phyloP scores from a whole-genome alignment of 1,140 invertebrate species.

The Lysiphlebus fabarum region DNA sequence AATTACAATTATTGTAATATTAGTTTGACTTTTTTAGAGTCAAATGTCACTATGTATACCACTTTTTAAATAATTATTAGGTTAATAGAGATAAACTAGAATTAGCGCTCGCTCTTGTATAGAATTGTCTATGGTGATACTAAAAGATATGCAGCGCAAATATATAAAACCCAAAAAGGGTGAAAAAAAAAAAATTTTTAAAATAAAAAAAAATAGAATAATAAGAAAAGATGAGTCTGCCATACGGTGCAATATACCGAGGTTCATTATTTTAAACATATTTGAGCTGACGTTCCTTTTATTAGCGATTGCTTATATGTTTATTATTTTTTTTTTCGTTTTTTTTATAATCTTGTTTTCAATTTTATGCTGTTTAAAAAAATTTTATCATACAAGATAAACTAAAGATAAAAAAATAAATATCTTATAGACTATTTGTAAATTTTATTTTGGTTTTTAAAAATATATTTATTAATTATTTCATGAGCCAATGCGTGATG shows the following conservation, averaged over 20 bases:
- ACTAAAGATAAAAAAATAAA: slow-evolving; percentile 7
- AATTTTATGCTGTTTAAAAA: too few relatives aligned
- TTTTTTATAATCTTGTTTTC: background rate
- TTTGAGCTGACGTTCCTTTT: slow-evolving; percentile 17
- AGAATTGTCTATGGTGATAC: slow-evolving; percentile 54
- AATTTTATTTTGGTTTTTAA: slow-evolving; percentile 48
- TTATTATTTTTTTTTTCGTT: too few relatives aligned
- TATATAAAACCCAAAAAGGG: background rate
- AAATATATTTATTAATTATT: slow-evolving; percentile 51
- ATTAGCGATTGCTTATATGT: slow-evolving; percentile 1
- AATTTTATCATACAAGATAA: too few relatives aligned
- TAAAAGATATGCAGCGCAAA: slow-evolving; percentile 24
- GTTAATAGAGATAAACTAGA: slow-evolving; percentile 49
- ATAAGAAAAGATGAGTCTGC: slow-evolving; percentile 33
- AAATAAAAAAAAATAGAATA: slow-evolving; percentile 5
- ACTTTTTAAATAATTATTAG: slow-evolving; percentile 44
- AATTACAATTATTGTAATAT: slow-evolving; percentile 11
- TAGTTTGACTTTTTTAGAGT: slow-evolving; percentile 37
- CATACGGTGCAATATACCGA: slow-evolving; percentile 47
- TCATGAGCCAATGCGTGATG: slow-evolving; percentile 42
- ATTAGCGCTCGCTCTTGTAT: slow-evolving; percentile 46
- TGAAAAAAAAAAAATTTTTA: slow-evolving; percentile 10
- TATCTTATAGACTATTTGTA: slow-evolving; percentile 42
- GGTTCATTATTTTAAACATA: slow-evolving; percentile 21
- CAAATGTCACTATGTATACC: slow-evolving; percentile 54